Evolutionary conservation across 1,140 invertebrate genomes (phyloP).

Genomic region (Tetramorium simillimum): DNA sequence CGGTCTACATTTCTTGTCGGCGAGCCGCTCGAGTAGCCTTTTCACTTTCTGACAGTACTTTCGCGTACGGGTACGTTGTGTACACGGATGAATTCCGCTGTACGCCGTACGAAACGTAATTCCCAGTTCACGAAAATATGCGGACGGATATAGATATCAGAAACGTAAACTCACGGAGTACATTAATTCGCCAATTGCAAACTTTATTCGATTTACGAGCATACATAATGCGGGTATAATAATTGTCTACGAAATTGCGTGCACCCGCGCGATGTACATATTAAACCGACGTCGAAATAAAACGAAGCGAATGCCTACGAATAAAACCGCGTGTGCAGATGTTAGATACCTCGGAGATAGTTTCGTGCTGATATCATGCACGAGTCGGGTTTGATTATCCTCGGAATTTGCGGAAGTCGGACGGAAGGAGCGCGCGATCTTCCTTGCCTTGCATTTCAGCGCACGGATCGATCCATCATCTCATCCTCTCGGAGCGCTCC

Average conservation of each 20-base stretch:
- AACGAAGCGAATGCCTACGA: not conserved
- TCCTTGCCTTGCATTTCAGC: slow-evolving; percentile 13
- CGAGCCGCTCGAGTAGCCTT: not conserved
- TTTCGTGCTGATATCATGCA: slow-evolving; percentile 1
- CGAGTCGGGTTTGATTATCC: slow-evolving; percentile 57
- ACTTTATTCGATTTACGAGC: slow-evolving; percentile 3
- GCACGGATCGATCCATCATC: slow-evolving; percentile 21
- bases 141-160: not conserved
- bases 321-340: not conserved
- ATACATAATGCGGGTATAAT: not conserved
- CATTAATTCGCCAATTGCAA: not conserved
- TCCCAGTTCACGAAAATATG: not conserved
- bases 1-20: slow-evolving; percentile 26
- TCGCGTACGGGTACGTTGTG: not conserved
- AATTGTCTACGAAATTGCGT: not conserved
- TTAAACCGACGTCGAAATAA: not conserved
- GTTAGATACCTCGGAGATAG: not conserved
- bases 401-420: slow-evolving; percentile 35
- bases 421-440: not conserved
- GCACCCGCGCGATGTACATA: not conserved
- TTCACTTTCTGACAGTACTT: not conserved
- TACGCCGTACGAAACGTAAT: not conserved
- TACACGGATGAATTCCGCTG: not conserved
- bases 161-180: not conserved
- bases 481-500: not conserved